A percentile compares a stretch with the other conserved stretches of the same genome.
Conservation (phyloP, 2,888 invertebrate genomes). For the Drosophila borealis region DNA sequence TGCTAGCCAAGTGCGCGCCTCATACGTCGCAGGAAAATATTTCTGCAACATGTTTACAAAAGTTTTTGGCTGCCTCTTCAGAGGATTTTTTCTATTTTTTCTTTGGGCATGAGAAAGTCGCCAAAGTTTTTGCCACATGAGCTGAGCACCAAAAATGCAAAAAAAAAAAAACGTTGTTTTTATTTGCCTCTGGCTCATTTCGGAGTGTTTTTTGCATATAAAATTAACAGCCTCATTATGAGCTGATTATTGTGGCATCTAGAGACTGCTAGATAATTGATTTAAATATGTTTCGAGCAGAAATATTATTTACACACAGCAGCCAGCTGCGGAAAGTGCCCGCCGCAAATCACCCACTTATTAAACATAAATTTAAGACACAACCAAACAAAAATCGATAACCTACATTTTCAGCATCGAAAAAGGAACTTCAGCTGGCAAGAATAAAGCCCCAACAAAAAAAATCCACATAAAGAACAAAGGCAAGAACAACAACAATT, state of each 20-base stretch:
- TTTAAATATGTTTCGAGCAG: constrained; percentile 7
- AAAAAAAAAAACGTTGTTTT: constrained; percentile 26
- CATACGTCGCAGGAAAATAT: constrained; percentile 33
- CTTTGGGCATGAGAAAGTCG: constrained; percentile 30
- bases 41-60: constrained; percentile 41
- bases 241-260: constrained; percentile 42
- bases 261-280: constrained; percentile 28
- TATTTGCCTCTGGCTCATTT: constrained; percentile 20
- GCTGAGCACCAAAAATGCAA: constrained; percentile 3
- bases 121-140: constrained; percentile 53
- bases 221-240: constrained; percentile 45
- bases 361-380: constrained; percentile 48
- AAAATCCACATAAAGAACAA: constrained; percentile 51
- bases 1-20: constrained; percentile 6
- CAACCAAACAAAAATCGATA: constrained; percentile 66
- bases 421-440: constrained; percentile 17
- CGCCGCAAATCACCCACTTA: constrained; percentile 12
- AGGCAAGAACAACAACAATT: constrained; percentile 68
- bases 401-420: constrained; percentile 61
- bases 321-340: neutral
- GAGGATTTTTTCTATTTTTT: neutral
- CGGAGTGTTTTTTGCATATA: constrained; percentile 2
- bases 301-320: no score
- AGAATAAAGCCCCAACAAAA: constrained; percentile 42
- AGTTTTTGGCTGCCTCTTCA: constrained; percentile 26